Evolutionary conservation across 1,140 invertebrate species (phyloP), one percentile per base, ranked within the genome.

Genomic region (Glomeris maerens): DNA sequence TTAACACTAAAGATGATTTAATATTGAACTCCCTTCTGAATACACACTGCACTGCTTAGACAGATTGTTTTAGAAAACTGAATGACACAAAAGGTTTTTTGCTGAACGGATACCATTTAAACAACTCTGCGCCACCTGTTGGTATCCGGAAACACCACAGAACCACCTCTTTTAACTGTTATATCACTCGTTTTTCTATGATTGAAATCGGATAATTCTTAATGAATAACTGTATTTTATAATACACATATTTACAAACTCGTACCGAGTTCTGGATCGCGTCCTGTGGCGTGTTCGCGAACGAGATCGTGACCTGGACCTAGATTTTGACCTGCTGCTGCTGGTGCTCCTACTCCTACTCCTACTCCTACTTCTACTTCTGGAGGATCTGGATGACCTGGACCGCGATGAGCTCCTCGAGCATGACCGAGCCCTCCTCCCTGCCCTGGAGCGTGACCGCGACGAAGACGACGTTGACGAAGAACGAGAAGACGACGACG

Each of bases 271-370:
- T 53, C 27, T 53, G 21, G 45, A n/a, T 50, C 40, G 17, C 23
- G 40, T n/a, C n/a, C n/a, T n/a, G 17, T 42, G 40, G 20, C 27
- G 48, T 13, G 27, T 44, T 39, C 50, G 45, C 45, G 48, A 52
- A 22, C 55, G 36, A 38, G 69, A 70, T 53, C 63, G 59, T 22
- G 67, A 68, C 50, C 64, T 63, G 20, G 70, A 68, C 52, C 68
- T 53, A 38, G 69, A 69, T 48, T 42, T 42, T 21, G 40, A 42
- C 25, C 63, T 63, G 2, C 66, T 70, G 36, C 63, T 63, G 2
- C 65, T 68, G 53, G 65, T 61, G 29, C 63, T 74, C 52, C 66
- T 64, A 50, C 66, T n/a, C n/a, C n/a, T n/a, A n/a, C n/a, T n/a
- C n/a, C n/a, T n/a, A n/a, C n/a, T n/a, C n/a, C n/a, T n/a, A n/a